These are phyloP conservation scores for Catharus bicknelli DNA, from an alignment of 2,113 vertebrate species.

Conservation along the genomic window DNA sequence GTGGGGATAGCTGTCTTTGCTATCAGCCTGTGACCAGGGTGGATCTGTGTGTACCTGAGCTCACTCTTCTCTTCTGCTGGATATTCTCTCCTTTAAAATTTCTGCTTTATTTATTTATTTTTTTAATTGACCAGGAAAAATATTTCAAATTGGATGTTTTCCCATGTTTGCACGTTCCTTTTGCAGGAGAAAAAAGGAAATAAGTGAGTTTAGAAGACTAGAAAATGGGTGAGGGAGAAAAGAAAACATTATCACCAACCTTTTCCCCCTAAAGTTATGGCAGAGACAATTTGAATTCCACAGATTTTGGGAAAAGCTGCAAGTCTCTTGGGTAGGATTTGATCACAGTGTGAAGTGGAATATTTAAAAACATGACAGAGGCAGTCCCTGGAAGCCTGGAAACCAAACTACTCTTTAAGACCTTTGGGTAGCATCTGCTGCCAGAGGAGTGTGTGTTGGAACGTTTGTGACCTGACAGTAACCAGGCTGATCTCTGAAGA, in stretches of 20 bases:
- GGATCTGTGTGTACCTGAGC: too few relatives aligned
- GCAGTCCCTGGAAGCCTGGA: not conserved
- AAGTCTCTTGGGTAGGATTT: not conserved
- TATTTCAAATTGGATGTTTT: not conserved
- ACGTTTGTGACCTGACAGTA: rapidly evolving
- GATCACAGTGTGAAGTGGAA: not conserved
- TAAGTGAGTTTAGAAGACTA: not conserved
- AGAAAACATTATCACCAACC: not conserved
- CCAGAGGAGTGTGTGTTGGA: not conserved
- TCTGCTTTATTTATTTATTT: not conserved
- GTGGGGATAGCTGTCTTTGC: not conserved
- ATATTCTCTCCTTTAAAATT: not conserved
- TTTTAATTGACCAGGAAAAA: too few relatives aligned
- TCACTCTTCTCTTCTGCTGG: too few relatives aligned
- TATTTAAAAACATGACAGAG: not conserved
- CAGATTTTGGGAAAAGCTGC: not conserved
- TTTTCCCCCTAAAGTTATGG: not conserved
- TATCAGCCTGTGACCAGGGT: too few relatives aligned
- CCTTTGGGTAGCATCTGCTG: not conserved
- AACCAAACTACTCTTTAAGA: not conserved
- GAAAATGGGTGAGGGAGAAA: not conserved
- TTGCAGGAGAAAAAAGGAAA: not conserved
- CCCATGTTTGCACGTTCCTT: not conserved
- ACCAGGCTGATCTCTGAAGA: not conserved
- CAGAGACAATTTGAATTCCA: not conserved